Base-by-base conservation (phyloP, 2,888 invertebrate genomes). In the Tyria jacobaeae region DNA sequence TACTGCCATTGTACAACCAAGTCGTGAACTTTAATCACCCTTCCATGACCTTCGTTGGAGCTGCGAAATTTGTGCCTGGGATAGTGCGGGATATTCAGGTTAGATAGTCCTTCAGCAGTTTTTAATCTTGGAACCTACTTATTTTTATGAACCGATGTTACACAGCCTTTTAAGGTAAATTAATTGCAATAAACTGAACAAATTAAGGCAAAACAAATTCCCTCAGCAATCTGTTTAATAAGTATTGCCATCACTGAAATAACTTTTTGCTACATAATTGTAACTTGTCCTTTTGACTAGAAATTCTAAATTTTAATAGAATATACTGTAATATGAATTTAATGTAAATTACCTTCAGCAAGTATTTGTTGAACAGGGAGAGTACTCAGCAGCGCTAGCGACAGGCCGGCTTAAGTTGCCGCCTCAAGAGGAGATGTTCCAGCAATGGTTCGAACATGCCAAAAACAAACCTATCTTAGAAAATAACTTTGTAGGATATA, bases 11-110 rank as follows among this genome's bases (percentile, higher is more conserved):
- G 14, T 97, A 97, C 88, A 96, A 96, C 77, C 97, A 98, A 77
- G 90, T 97, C 56, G 95, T 98, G 53, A 96, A 97, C 86, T 95
- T 96, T n/a, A 94, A 96, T 58, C 95, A 95, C 73, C 97, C 97
- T 0, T 95, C 95, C 15, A 95, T 98, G 95, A 94, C 95, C 54
- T 96, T 98, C 71, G 92, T 98, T 50, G 98, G 97, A 0, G 90
- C 97, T 15, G 95, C 96, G 0, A 95, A 95, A 70, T 96, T 96
- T 95, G 96, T 89, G 94, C 96, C 92, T 63, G 92, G 89, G 31
- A 86, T 86, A 56, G 94, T 96, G 79, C 95, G 97, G 79, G 96
- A 97, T 78, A 92, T 95, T 62, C 97, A 97, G 95, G 96, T 97
- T 10, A 39, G 44, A 48, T n/a, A n/a, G n/a, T n/a, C n/a, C n/a